Conservation (phyloP, 1,140 invertebrate species). For the Psilanteris sp. region DNA sequence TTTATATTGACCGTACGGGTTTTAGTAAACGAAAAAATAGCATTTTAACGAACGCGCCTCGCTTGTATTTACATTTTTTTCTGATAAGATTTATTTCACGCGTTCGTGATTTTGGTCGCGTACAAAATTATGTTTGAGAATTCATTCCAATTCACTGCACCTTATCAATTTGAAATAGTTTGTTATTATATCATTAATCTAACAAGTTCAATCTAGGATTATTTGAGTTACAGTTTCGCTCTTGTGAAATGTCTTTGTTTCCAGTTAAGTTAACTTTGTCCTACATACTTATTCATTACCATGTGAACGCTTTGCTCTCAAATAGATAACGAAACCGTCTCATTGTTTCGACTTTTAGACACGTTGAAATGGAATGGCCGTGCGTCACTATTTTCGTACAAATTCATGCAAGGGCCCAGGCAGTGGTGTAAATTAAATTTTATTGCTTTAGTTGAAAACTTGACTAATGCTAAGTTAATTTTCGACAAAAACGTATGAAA, state of each 20-base stretch:
- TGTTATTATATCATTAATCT: constrained; percentile 8
- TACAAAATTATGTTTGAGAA: not conserved
- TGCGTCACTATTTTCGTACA: no score
- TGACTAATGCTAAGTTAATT: no score
- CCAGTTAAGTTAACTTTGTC: constrained; percentile 50
- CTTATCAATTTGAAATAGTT: constrained; percentile 11
- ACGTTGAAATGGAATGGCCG: constrained; percentile 24
- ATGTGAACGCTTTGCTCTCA: constrained; percentile 32
- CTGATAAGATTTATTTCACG: not conserved
- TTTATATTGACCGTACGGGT: no score
- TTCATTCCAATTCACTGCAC: constrained; percentile 2
- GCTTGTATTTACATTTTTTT: no score
- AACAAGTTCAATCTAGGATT: constrained; percentile 28
- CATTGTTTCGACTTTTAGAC: constrained; percentile 38
- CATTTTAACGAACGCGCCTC: no score
- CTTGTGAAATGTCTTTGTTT: constrained; percentile 49
- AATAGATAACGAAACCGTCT: constrained; percentile 39
- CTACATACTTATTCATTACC: constrained; percentile 55
- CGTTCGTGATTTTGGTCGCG: no score
- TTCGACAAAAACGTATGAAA: no score
- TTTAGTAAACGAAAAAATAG: no score
- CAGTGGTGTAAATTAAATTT: no score
- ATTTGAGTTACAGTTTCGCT: constrained; percentile 25
- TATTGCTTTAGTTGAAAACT: no score
- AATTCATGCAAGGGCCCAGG: no score